Conservation (phyloP, 1,140 invertebrate species). For the Heliconius eleuchia region DNA sequence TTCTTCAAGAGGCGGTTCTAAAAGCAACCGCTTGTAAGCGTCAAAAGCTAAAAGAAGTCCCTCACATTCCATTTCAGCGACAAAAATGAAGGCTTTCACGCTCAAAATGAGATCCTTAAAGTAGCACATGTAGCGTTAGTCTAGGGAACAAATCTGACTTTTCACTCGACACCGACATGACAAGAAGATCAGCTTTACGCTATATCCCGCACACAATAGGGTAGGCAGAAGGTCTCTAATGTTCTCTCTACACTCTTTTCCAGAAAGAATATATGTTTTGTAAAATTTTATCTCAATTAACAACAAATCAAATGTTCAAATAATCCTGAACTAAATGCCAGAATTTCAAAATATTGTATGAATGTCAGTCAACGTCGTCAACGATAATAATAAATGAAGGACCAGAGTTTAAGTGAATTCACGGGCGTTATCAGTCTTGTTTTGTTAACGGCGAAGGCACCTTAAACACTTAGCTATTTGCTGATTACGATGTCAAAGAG, state of each 20-base stretch:
- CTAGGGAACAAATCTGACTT: background rate
- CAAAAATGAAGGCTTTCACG: conserved; percentile 63
- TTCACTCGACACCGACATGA: background rate
- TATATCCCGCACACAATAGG: too few species aligned
- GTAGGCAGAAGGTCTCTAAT: too few species aligned
- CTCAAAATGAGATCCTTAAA: conserved; percentile 57
- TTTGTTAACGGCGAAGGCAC: conserved; percentile 11
- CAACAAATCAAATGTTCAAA: background rate
- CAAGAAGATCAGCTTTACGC: too few species aligned
- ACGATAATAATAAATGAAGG: conserved; percentile 16
- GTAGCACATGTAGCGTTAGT: background rate
- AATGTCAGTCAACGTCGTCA: background rate
- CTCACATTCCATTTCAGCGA: conserved; percentile 54
- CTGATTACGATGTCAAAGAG: conserved; percentile 44
- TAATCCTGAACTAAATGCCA: background rate
- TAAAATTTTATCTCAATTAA: too few species aligned
- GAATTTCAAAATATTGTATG: background rate
- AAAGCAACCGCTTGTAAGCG: conserved; percentile 29
- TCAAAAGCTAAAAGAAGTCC: conserved; percentile 65
- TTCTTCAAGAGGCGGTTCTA: conserved; percentile 24
- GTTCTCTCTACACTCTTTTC: too few species aligned
- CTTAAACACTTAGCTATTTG: conserved; percentile 34
- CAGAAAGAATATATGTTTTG: too few species aligned
- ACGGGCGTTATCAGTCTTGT: conserved; percentile 21
- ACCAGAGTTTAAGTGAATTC: conserved; percentile 6